A percentile compares a stretch with the other conserved stretches of the same genome.
These are phyloP conservation scores for Idaea dimidiata DNA, from an alignment of 2,888 invertebrate species.

Conservation along the genomic window DNA sequence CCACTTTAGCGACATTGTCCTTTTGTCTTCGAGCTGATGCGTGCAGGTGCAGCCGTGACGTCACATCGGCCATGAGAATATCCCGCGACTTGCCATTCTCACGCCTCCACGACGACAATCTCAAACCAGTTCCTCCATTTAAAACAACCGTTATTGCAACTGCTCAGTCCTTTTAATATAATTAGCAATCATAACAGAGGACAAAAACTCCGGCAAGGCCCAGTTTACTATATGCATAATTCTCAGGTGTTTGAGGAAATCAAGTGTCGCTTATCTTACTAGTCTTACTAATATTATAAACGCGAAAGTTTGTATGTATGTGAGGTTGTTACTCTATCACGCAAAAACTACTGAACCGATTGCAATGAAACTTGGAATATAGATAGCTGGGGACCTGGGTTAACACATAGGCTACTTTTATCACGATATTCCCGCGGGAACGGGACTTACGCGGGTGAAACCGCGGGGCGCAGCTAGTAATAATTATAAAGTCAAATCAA, in stretches of 20 bases:
- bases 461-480: too few relatives aligned
- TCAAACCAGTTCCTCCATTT: constrained; percentile 67
- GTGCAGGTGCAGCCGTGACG: constrained; percentile 72
- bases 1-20: constrained; percentile 62
- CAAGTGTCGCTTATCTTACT: constrained; percentile 45
- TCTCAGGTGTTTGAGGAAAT: constrained; percentile 32
- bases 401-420: too few relatives aligned
- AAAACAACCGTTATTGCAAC: constrained; percentile 70
- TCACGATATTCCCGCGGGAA: too few relatives aligned
- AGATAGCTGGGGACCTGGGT: too few relatives aligned
- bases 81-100: constrained; percentile 69
- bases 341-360: too few relatives aligned
- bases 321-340: too few relatives aligned
- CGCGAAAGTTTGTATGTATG: too few relatives aligned
- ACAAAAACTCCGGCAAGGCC: constrained; percentile 11
- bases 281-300: too few relatives aligned
- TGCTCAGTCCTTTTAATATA: constrained; percentile 46
- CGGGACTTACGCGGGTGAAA: too few relatives aligned
- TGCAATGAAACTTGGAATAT: too few relatives aligned
- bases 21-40: constrained; percentile 51
- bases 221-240: constrained; percentile 8
- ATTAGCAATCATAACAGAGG: constrained; percentile 18
- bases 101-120: constrained; percentile 71
- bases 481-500: constrained; percentile 56
- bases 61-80: constrained; percentile 70